Conservation (phyloP, 2,888 invertebrate species). For the Rhodophaea formosa region DNA sequence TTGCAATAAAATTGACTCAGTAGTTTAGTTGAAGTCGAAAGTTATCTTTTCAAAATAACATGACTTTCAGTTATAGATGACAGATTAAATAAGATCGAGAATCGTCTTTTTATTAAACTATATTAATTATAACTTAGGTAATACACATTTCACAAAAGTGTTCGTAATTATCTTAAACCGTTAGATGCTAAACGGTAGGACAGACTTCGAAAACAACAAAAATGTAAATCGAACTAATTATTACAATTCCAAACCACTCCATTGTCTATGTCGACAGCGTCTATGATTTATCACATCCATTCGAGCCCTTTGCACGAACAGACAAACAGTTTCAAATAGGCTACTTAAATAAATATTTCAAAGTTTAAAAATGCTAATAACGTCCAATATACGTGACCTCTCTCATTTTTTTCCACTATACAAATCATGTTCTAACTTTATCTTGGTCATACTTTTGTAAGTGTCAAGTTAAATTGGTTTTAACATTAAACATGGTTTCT, state of each 20-base stretch:
- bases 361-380: constrained; percentile 45
- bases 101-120: no score
- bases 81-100: no score
- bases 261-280: constrained; percentile 18
- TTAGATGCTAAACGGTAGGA: constrained; percentile 1
- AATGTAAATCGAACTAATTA: constrained; percentile 20
- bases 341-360: constrained; percentile 58
- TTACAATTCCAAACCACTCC: constrained; percentile 9
- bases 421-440: neutral
- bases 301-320: constrained; percentile 44
- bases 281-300: constrained; percentile 42
- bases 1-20: no score
- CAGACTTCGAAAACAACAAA: neutral
- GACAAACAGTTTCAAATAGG: constrained; percentile 48
- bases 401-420: constrained; percentile 16
- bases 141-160: neutral
- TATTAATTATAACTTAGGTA: no score
- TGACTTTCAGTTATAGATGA: no score
- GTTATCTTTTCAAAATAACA: no score
- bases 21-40: no score
- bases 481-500: constrained; percentile 22
- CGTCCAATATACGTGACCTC: constrained; percentile 20
- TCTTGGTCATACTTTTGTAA: neutral
- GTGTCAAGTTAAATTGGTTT: constrained; percentile 18
- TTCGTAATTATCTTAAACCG: neutral